A percentile compares a stretch with the other conserved stretches of the same genome.
Conservation (phyloP, 2,797 vertebrate genomes). For the Poecile montanus region DNA sequence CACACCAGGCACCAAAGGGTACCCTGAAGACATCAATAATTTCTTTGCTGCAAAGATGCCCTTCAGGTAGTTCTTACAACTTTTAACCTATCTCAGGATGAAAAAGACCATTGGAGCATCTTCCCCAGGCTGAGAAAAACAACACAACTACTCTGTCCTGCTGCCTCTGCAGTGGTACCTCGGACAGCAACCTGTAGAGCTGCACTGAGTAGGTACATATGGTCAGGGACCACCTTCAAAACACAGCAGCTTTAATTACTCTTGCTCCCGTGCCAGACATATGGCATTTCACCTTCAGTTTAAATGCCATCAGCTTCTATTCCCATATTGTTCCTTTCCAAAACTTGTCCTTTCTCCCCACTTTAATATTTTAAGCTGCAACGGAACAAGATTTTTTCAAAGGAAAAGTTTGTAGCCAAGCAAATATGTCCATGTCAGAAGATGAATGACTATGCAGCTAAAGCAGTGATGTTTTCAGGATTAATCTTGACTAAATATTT, state of each 20-base stretch:
- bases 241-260: neutral
- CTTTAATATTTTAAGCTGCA: neutral
- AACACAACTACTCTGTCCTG: accelerated
- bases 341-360: neutral
- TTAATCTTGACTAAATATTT: constrained; percentile 52
- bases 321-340: neutral
- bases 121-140: neutral
- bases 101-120: neutral
- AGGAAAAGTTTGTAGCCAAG: neutral
- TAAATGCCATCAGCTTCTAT: neutral
- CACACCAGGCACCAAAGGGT: neutral
- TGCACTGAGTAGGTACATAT: neutral
- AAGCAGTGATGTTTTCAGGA: constrained; percentile 21
- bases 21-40: neutral
- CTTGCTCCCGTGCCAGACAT: neutral
- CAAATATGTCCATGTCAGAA: neutral
- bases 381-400: neutral
- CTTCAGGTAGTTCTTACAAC: neutral
- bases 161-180: neutral
- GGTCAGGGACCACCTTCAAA: constrained; percentile 17
- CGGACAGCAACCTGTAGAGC: neutral
- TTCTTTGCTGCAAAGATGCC: neutral
- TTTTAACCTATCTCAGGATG: neutral
- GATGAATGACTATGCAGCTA: constrained; percentile 5
- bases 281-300: neutral